Base-by-base conservation (phyloP, 1,140 invertebrate species). In the Sycophaga agraensis region DNA sequence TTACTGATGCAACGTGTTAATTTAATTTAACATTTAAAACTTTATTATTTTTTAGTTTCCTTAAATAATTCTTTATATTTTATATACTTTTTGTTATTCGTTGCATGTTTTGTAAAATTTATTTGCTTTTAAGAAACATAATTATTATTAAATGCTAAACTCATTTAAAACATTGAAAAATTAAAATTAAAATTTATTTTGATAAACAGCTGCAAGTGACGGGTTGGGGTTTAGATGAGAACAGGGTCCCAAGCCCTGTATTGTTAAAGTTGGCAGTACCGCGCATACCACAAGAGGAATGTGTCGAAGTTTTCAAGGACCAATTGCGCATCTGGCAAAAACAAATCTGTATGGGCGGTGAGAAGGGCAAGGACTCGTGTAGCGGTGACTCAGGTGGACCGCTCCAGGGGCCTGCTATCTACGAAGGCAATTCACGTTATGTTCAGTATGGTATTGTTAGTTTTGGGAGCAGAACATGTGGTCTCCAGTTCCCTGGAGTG, bases 311-410 rank as follows among this genome's bases (percentile, higher is more conserved):
- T 5, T 86, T 84, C 61, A 72, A 72, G 12, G 72, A 65, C 60
- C 78, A 57, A 31, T 66, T 76, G 5, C 7, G 61, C 9, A 73
- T 81, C 26, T 72, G 68, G 63, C 51, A 83, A 9, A 80, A 77
- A 11, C 87, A 88, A 65, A 60, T 88, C 14, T 88, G 87, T 60
- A 86, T 85, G 0, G 85, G 86, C 2, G 87, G 86, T 0, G 66
- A 73, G 5, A 70, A 68, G 5, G 74, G 79, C 4, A 80, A 76
- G 28, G 77, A 82, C 53, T 73, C 80, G 2, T 82, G 80, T 51
- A 34, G 64, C 4, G 82, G 78, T 0, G 79, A 84, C 35, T 84
- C 84, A 48, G 85, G 85, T 34, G 84, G 83, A 2, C 82, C 84
- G 1, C 69, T 86, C 0, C 75, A 78, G 60, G 57, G 61, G 1